These are phyloP conservation scores for Melieria picta DNA, from an alignment of 2,888 invertebrate species.

Conservation along the genomic window DNA sequence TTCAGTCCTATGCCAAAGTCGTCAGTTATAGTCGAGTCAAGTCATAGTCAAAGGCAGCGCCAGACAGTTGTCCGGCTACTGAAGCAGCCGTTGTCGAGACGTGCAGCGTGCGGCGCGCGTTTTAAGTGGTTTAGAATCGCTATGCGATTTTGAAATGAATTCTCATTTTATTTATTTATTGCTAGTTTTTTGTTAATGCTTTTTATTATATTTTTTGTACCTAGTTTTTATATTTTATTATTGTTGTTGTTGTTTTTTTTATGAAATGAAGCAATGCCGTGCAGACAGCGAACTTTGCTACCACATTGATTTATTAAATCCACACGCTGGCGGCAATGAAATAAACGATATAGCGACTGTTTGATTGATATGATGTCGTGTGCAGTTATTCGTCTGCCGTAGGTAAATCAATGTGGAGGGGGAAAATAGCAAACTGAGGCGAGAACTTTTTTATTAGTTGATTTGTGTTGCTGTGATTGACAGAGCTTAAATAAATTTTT, in stretches of 20 bases:
- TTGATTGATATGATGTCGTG: constrained; percentile 18
- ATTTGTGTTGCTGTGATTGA: too few species aligned
- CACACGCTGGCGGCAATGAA: background rate
- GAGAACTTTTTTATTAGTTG: too few species aligned
- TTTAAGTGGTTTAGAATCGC: constrained; percentile 29
- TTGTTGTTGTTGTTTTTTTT: constrained; percentile 1
- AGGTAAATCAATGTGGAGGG: too few species aligned
- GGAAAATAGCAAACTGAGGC: too few species aligned
- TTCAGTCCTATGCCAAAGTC: too few species aligned
- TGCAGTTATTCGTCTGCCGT: too few species aligned
- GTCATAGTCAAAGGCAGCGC: too few species aligned
- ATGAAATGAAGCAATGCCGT: constrained; percentile 24
- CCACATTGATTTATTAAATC: constrained; percentile 21
- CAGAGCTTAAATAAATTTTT: too few species aligned
- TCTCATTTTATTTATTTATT: constrained; percentile 24
- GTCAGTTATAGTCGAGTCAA: too few species aligned
- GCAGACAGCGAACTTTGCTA: constrained; percentile 4
- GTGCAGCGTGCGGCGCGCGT: background rate
- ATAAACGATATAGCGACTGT: background rate
- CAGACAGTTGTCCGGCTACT: too few species aligned
- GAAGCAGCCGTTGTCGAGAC: too few species aligned
- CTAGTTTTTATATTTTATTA: too few species aligned
- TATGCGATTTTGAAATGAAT: constrained; percentile 17
- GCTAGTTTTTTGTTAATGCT: background rate
- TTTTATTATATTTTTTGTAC: background rate